A percentile compares a stretch with the other conserved stretches of the same genome.
phyloP scores from a whole-genome alignment of 2,797 vertebrate genomes.

The Gorsachius magnificus region DNA sequence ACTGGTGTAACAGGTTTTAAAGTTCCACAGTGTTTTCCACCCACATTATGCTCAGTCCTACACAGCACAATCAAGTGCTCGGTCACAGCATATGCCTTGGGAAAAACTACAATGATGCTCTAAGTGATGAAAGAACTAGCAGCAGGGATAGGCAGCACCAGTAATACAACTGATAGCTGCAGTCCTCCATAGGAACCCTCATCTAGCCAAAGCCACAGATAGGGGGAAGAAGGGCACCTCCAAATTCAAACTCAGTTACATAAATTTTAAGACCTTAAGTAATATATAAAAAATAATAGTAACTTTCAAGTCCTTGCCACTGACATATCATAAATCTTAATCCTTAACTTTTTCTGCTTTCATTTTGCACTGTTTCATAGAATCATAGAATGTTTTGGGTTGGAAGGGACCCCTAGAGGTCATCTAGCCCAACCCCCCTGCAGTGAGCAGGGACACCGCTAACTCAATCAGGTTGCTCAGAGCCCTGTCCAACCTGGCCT shows the following conservation, averaged over 20 bases:
- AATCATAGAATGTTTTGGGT: too few species aligned
- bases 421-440: too few species aligned
- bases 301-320: not conserved
- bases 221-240: not conserved
- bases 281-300: not conserved
- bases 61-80: not conserved
- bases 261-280: not conserved
- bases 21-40: not conserved
- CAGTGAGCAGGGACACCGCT: too few species aligned
- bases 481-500: too few species aligned
- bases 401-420: too few species aligned
- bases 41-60: not conserved
- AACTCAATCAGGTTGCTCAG: too few species aligned
- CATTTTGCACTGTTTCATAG: not conserved
- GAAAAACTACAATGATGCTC: not conserved
- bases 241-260: not conserved
- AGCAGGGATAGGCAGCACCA: not conserved
- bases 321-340: not conserved
- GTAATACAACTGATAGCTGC: not conserved
- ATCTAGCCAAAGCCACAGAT: not conserved
- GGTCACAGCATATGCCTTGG: not conserved
- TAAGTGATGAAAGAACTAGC: not conserved
- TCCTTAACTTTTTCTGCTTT: not conserved
- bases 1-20: slow-evolving; percentile 34
- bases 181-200: not conserved